Evolutionary conservation across 1,140 invertebrate species (phyloP).

Genomic region (Drosophila novamexicana): DNA sequence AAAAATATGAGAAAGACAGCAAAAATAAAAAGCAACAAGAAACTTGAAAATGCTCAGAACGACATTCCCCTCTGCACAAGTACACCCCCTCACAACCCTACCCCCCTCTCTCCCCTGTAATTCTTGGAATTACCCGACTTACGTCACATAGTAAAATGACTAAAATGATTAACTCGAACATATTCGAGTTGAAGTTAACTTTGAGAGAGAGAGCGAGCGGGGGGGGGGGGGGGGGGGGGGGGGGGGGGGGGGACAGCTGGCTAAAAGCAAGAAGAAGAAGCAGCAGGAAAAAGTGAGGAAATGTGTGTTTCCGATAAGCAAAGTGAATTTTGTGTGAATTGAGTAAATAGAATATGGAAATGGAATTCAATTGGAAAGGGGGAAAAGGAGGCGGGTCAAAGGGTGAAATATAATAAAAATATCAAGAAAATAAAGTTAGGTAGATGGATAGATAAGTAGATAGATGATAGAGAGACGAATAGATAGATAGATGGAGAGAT

Average conservation of each 20-base stretch:
- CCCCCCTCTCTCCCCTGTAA: not conserved
- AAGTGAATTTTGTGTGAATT: slow-evolving; percentile 9
- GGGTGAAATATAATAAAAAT: not conserved
- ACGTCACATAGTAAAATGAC: slow-evolving; percentile 25
- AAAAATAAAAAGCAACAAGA: slow-evolving; percentile 4
- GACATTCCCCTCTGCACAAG: not conserved
- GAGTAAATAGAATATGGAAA: slow-evolving; percentile 25
- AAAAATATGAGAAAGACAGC: slow-evolving; percentile 6
- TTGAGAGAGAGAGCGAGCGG: not conserved
- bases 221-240: too few relatives aligned
- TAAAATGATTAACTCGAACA: slow-evolving; percentile 43
- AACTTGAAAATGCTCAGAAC: slow-evolving; percentile 3
- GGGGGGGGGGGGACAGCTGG: not conserved
- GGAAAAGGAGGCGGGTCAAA: not conserved
- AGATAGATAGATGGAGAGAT: too few relatives aligned
- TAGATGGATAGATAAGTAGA: not conserved
- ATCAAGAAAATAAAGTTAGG: not conserved
- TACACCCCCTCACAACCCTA: not conserved
- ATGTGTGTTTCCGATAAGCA: slow-evolving; percentile 31
- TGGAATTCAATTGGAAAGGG: slow-evolving; percentile 2
- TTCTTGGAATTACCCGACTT: not conserved
- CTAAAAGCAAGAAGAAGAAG: slow-evolving; percentile 5
- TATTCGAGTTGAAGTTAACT: slow-evolving; percentile 24
- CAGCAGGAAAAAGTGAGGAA: not conserved
- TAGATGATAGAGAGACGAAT: too few relatives aligned